phyloP scores from a whole-genome alignment of 2,797 vertebrate genomes.

The Monodelphis domestica region DNA sequence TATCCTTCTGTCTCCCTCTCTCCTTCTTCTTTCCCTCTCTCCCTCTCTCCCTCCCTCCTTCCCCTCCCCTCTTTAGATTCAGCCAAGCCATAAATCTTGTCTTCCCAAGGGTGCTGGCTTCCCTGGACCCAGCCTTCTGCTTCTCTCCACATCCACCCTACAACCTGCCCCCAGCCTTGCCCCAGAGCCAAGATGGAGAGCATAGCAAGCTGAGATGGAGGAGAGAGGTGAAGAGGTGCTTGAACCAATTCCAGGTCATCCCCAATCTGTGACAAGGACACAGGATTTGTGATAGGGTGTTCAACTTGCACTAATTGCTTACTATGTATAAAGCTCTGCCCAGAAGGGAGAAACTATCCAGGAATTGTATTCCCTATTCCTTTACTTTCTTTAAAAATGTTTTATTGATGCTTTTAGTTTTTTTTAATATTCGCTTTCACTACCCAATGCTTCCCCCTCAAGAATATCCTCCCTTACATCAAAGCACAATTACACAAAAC shows the following conservation, averaged over 20 bases:
- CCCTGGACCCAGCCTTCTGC: conserved; percentile 67
- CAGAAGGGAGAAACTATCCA: not conserved
- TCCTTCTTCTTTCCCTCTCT: not conserved
- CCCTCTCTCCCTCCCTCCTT: too few species aligned
- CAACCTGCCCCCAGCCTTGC: not conserved
- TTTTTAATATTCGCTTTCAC: not conserved
- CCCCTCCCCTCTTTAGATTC: not conserved
- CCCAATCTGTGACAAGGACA: not conserved
- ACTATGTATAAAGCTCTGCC: not conserved
- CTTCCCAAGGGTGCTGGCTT: conserved; percentile 67
- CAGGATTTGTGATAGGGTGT: not conserved
- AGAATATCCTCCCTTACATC: not conserved
- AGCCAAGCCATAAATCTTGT: conserved; percentile 78
- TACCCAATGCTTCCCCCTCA: not conserved
- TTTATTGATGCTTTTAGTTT: not conserved
- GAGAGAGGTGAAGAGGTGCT: not conserved
- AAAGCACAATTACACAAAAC: not conserved
- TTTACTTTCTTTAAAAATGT: not conserved
- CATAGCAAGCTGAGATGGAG: not conserved
- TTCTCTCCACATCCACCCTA: not conserved
- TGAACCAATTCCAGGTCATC: not conserved
- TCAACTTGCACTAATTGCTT: not conserved
- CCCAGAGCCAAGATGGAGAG: conserved; percentile 51
- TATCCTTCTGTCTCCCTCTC: not conserved
- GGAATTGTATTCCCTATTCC: not conserved